Evolutionary conservation across 2,888 invertebrate species (phyloP).

Genomic region (Furcula furcula): DNA sequence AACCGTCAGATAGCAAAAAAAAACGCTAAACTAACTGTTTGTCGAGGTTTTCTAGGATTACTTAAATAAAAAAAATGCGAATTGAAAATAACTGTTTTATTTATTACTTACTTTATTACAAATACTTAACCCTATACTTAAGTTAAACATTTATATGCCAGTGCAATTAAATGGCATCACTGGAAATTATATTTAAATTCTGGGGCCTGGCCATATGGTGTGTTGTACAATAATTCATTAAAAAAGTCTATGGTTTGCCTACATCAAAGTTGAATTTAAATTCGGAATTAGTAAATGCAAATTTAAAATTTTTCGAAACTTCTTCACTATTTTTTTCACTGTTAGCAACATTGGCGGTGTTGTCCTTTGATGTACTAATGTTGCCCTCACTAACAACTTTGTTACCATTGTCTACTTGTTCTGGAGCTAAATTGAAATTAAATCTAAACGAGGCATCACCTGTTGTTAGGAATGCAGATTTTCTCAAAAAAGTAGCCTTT

Average conservation of each 20-base stretch:
- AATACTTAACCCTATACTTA: too few species aligned
- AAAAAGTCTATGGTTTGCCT: background rate
- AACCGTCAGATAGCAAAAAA: too few species aligned
- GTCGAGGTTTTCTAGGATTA: too few species aligned
- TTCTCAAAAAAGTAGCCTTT: conserved; percentile 86
- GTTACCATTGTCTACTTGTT: conserved; percentile 38
- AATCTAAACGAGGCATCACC: conserved; percentile 82
- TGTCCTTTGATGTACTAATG: conserved; percentile 14
- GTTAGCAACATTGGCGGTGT: conserved; percentile 24
- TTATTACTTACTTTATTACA: too few species aligned
- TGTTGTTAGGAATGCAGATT: conserved; percentile 79
- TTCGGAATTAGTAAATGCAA: conserved; percentile 69
- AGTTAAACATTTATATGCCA: too few species aligned
- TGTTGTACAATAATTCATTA: too few species aligned
- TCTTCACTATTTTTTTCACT: conserved; percentile 23
- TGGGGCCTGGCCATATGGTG: too few species aligned
- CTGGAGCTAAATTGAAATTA: conserved; percentile 55
- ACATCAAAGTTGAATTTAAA: conserved; percentile 83
- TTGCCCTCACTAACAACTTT: conserved; percentile 15
- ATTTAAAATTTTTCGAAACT: conserved; percentile 51
- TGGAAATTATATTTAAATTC: too few species aligned
- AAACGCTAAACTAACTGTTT: too few species aligned
- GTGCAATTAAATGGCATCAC: too few species aligned
- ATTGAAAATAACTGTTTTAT: too few species aligned
- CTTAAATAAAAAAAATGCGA: too few species aligned